A percentile compares a stretch with the other conserved stretches of the same genome.
phyloP scores from a whole-genome alignment of 2,113 vertebrate species.

The Delphinapterus leucas region DNA sequence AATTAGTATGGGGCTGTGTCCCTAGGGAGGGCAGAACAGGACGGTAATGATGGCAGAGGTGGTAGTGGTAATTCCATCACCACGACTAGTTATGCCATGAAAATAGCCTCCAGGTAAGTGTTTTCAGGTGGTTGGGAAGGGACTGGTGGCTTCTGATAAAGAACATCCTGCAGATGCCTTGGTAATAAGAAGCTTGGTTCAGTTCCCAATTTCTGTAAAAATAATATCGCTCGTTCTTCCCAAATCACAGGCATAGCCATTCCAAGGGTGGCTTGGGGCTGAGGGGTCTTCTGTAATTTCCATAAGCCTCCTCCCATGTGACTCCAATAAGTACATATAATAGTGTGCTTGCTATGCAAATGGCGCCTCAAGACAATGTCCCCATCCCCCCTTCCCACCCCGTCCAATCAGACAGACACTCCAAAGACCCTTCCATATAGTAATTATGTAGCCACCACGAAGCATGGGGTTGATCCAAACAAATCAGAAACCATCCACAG shows the following conservation, averaged over 20 bases:
- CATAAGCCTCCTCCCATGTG: not conserved
- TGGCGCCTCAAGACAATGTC: not conserved
- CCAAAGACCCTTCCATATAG: not conserved
- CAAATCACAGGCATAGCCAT: not conserved
- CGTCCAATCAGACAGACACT: not conserved
- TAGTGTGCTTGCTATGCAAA: not conserved
- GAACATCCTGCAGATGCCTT: not conserved
- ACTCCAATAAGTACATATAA: not conserved
- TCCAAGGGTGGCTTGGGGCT: not conserved
- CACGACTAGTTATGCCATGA: not conserved
- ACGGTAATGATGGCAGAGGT: not conserved
- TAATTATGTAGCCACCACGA: not conserved
- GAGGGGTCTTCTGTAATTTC: not conserved
- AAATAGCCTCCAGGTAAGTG: not conserved
- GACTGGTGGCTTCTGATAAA: not conserved
- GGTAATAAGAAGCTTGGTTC: constrained; percentile 19
- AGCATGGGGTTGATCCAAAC: not conserved
- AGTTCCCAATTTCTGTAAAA: constrained; percentile 28
- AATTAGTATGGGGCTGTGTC: not conserved
- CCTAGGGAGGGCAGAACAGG: not conserved
- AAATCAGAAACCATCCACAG: constrained; percentile 13
- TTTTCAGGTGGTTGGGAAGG: not conserved
- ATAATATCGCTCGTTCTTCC: not conserved
- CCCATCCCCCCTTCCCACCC: not conserved
- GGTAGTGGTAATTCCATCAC: not conserved